A percentile compares a stretch with the other conserved stretches of the same genome.
Evolutionary conservation across 2,797 vertebrate genomes (phyloP).

Genomic region (Cynopterus sphinx): DNA sequence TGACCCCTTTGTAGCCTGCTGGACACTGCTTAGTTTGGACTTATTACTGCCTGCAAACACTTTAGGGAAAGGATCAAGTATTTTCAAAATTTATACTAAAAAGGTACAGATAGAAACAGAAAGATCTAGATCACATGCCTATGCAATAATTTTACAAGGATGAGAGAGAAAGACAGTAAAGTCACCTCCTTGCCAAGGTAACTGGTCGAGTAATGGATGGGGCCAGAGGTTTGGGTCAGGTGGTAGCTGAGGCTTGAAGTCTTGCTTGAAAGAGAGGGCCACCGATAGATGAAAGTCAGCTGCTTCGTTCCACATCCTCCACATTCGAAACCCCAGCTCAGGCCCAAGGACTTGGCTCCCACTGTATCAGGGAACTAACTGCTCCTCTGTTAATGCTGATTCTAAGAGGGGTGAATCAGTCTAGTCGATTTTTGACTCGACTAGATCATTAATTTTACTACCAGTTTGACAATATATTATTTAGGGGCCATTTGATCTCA

Average conservation of each 20-base stretch:
- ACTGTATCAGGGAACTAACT: neutral
- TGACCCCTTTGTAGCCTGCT: neutral
- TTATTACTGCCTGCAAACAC: neutral
- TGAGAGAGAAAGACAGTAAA: neutral
- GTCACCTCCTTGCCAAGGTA: slow-evolving; percentile 16
- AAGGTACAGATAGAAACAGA: neutral
- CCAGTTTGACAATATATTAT: slow-evolving; percentile 33
- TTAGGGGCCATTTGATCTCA: slow-evolving; percentile 8
- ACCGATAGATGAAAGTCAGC: neutral
- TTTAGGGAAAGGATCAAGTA: slow-evolving; percentile 8
- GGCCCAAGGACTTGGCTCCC: neutral
- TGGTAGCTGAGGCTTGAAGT: neutral
- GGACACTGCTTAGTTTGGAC: neutral
- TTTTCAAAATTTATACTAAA: slow-evolving; percentile 44
- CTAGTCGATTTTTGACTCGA: slow-evolving; percentile 24
- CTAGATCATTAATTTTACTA: slow-evolving; percentile 40
- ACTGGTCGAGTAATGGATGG: neutral
- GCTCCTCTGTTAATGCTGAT: neutral
- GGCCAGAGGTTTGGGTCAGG: neutral
- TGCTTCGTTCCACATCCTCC: neutral
- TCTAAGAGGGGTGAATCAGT: neutral
- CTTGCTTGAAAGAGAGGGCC: slow-evolving; percentile 21
- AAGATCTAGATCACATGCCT: neutral
- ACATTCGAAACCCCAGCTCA: neutral
- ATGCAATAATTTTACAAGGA: neutral